Percentiles rank a stretch among this genome's conserved stretches.
phyloP scores from a whole-genome alignment of 92 coral and sea anemone species.

The Porites evermanni region DNA sequence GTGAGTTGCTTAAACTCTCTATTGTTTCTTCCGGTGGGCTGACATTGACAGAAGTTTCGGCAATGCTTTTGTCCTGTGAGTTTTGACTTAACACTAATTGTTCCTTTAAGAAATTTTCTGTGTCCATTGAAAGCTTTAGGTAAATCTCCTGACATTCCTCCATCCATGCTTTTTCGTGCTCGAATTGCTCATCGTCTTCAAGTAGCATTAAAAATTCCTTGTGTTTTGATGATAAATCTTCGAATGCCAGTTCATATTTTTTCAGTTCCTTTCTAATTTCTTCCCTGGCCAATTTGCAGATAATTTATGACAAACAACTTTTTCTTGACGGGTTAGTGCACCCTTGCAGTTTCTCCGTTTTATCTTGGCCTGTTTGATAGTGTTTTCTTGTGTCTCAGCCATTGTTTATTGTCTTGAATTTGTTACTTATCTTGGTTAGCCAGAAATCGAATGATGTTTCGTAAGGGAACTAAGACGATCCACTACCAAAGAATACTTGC shows the following conservation, averaged over 20 bases:
- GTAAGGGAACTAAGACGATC: slow-evolving; percentile 15
- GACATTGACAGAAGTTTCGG: background rate
- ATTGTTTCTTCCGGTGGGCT: background rate
- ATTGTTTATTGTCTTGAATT: slow-evolving; percentile 33
- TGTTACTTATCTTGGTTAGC: slow-evolving; percentile 34
- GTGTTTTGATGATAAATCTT: slow-evolving; percentile 8
- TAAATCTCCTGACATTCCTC: slow-evolving; percentile 46
- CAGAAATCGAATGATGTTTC: slow-evolving; percentile 64
- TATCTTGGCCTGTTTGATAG: slow-evolving; percentile 46
- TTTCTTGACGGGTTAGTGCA: slow-evolving; percentile 49
- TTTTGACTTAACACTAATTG: no score
- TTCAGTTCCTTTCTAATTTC: slow-evolving; percentile 1
- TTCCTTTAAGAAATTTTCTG: slow-evolving; percentile 29
- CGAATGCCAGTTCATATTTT: slow-evolving; percentile 9
- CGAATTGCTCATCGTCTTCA: slow-evolving; percentile 44
- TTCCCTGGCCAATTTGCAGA: slow-evolving; percentile 34
- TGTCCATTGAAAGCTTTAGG: slow-evolving; percentile 10
- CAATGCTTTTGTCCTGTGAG: background rate
- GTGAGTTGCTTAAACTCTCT: no score
- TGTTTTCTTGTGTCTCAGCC: slow-evolving; percentile 16
- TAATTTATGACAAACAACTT: background rate
- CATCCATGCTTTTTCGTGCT: slow-evolving; percentile 46
- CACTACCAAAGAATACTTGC: background rate
- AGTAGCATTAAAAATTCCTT: slow-evolving; percentile 18
- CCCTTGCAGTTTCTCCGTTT: slow-evolving; percentile 54